Conservation (phyloP, 2,888 invertebrate species). For the Petrolisthes cinctipes region DNA sequence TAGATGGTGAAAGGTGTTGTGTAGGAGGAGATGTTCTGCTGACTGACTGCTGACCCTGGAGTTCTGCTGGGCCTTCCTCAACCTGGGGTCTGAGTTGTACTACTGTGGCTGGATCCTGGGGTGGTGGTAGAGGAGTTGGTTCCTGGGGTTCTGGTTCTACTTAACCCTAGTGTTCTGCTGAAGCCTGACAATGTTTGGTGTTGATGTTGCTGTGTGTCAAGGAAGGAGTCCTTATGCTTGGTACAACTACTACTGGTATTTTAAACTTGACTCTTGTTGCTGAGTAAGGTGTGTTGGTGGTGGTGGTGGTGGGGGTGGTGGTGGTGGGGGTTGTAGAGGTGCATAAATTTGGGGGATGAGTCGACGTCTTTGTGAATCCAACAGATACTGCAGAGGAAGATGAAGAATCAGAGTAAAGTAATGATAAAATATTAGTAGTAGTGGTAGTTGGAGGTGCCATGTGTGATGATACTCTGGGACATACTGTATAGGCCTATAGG, state of each 20-base stretch:
- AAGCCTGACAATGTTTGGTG: constrained; percentile 1
- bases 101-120: too few relatives aligned
- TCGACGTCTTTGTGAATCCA: too few relatives aligned
- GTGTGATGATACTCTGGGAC: not conserved
- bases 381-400: too few relatives aligned
- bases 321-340: too few relatives aligned
- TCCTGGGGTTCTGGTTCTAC: too few relatives aligned
- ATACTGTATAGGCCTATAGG: too few relatives aligned
- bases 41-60: constrained; percentile 20
- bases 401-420: too few relatives aligned
- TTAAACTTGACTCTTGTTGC: not conserved
- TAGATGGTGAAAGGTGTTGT: constrained; percentile 37
- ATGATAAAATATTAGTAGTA: too few relatives aligned
- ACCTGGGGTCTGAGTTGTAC: constrained; percentile 11
- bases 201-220: not conserved
- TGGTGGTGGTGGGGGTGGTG: too few relatives aligned
- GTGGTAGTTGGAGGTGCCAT: not conserved
- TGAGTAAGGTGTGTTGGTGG: not conserved
- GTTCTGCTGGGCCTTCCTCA: too few relatives aligned
- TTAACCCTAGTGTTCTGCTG: too few relatives aligned
- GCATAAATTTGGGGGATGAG: too few relatives aligned
- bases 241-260: not conserved
- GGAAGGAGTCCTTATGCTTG: constrained; percentile 13
- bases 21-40: constrained; percentile 14
- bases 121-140: constrained; percentile 19